Conservation (phyloP, 2,797 vertebrate species). For the Sphaeramia orbicularis region DNA sequence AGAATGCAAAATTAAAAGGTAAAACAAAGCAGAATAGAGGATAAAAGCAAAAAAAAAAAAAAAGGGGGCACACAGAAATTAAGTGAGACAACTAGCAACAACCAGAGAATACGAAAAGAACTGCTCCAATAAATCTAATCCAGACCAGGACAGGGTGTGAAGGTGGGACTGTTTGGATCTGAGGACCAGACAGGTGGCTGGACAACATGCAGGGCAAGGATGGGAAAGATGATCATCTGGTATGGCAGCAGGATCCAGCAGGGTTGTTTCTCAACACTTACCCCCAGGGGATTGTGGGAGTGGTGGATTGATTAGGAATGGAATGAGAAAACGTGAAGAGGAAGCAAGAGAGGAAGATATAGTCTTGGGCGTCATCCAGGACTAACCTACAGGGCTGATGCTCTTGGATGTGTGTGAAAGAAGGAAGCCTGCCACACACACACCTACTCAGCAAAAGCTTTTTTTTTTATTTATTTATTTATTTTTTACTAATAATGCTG, state of each 20-base stretch:
- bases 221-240: slow-evolving; percentile 30
- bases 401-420: slow-evolving; percentile 9
- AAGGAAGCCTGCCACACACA: slow-evolving; percentile 16
- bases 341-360: slow-evolving; percentile 19
- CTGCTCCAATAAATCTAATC: not conserved
- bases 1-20: not conserved
- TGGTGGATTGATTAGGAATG: slow-evolving; percentile 35
- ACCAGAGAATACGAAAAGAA: not conserved
- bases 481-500: slow-evolving; percentile 44
- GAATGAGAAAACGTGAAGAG: slow-evolving; percentile 47
- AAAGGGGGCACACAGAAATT: not conserved
- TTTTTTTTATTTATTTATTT: slow-evolving; percentile 28
- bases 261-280: slow-evolving; percentile 21
- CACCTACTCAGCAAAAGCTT: slow-evolving; percentile 4
- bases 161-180: slow-evolving; percentile 21
- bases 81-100: not conserved
- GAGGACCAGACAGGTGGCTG: slow-evolving; percentile 29
- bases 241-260: slow-evolving; percentile 27
- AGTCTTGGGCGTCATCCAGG: slow-evolving; percentile 6
- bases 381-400: slow-evolving; percentile 6
- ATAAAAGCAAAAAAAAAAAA: not conserved
- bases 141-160: not conserved
- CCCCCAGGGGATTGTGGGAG: slow-evolving; percentile 23
- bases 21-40: not conserved
- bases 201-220: slow-evolving; percentile 7